Evolutionary conservation across 2,797 vertebrate genomes (phyloP).

Genomic region (Karalla daura): DNA sequence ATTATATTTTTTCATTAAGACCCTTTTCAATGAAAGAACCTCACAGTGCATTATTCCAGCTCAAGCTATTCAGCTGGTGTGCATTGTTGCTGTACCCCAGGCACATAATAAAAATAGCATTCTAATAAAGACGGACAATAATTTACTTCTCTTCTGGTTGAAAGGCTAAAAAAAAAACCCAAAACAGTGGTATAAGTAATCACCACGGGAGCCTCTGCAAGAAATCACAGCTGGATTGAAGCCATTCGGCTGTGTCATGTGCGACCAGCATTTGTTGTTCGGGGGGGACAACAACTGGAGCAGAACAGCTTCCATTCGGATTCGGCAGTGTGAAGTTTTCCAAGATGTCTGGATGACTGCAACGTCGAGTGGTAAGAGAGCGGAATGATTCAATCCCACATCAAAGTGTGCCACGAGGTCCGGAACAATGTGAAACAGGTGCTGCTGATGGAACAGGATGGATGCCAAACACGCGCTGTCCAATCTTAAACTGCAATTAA

Average conservation of each 20-base stretch:
- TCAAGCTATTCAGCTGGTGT: conserved; percentile 11
- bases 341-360: neutral
- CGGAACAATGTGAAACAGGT: neutral
- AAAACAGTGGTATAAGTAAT: neutral
- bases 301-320: conserved; percentile 19
- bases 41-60: conserved; percentile 4
- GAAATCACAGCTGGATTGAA: conserved; percentile 17
- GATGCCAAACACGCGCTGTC: neutral
- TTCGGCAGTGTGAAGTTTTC: neutral
- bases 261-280: conserved; percentile 20
- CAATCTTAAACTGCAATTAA: conserved; percentile 11
- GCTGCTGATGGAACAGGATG: neutral
- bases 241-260: conserved; percentile 25
- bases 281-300: neutral
- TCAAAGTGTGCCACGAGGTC: neutral
- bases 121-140: conserved; percentile 21
- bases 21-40: neutral
- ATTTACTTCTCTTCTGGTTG: conserved; percentile 20
- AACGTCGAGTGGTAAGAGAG: neutral
- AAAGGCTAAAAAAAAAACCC: conserved; percentile 23
- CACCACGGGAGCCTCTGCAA: neutral
- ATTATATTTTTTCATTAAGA: conserved; percentile 15
- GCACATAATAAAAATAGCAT: conserved; percentile 11
- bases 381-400: neutral
- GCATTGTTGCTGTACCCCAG: neutral